Evolutionary conservation across 2,113 vertebrate genomes (phyloP), one percentile per base, ranked within the genome.

Genomic region (Camelus dromedarius): DNA sequence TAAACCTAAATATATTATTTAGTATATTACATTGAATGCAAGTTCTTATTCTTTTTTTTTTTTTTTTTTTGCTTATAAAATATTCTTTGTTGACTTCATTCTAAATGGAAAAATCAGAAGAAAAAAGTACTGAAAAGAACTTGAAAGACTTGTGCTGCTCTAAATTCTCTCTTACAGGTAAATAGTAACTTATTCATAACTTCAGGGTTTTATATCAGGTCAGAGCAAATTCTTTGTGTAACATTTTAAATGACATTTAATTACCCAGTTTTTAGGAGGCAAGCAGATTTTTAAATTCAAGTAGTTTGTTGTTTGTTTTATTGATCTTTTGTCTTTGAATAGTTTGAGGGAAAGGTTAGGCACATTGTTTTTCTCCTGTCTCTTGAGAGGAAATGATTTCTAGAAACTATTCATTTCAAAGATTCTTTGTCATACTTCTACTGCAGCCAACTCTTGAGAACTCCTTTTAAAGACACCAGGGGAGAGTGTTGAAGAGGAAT

Each of bases 211-310:
- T n/a, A 32, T 69, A 50, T 58, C 46, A 83, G 46, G 5, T 28
- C 56, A 92, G 38, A 91, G 15, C 16, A 50, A 91, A 81, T 92
- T 95, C 22, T 89, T 95, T 89, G 42, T 32, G 20, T 83, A 95
- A 96, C 88, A 89, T 64, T n/a, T 93, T 73, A 96, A 96, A 81
- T 86, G 69, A 56, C 48, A 94, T 67, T 95, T 88, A 89, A 95
- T 97, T 86, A 86, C 9, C 3, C 9, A 38, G n/a, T 22, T 77
- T 96, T 90, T 69, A 56, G 73, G 15, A 94, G 18, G 18, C 10
- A 77, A 79, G 24, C 79, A 10, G 1, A 32, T 73, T 88, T 90
- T 86, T 32, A 46, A 91, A 95, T 91, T 89, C 26, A 79, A 35
- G 35, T 62, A 85, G 42, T 70, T 91, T 95, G 72, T 64, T 80